Evolutionary conservation across 30 jellyfish, hydroid and myxozoan species (phyloP).

Genomic region (Mastigias papua): DNA sequence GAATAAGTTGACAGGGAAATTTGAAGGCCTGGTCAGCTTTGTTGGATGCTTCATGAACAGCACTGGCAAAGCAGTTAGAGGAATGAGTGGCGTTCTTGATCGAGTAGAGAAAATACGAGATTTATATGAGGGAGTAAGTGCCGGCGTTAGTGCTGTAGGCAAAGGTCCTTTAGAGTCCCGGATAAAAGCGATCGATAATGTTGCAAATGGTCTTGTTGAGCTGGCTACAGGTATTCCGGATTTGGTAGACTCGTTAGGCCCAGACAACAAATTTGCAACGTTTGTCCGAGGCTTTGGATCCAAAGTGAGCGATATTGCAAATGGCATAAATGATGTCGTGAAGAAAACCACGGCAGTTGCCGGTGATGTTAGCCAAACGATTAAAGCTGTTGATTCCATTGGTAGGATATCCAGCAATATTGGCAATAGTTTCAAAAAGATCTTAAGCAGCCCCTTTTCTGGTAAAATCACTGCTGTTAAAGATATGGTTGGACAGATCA

Average conservation of each 20-base stretch:
- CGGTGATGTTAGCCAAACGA: slow-evolving; percentile 76
- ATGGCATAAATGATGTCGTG: slow-evolving; percentile 66
- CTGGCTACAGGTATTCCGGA: slow-evolving; percentile 81
- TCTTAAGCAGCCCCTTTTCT: slow-evolving; percentile 78
- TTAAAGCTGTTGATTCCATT: slow-evolving; percentile 57
- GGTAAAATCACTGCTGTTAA: slow-evolving; percentile 63
- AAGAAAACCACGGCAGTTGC: slow-evolving; percentile 70
- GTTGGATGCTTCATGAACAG: slow-evolving; percentile 73
- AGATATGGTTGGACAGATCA: slow-evolving; percentile 57
- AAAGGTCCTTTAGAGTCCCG: slow-evolving; percentile 93
- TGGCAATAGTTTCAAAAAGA: slow-evolving; percentile 68
- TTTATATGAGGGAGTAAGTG: slow-evolving; percentile 42
- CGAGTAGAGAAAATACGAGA: slow-evolving; percentile 69
- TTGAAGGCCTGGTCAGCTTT: slow-evolving; percentile 76
- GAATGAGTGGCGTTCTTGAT: slow-evolving; percentile 68
- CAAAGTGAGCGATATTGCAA: slow-evolving; percentile 77
- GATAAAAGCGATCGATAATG: slow-evolving; percentile 79
- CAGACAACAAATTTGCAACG: slow-evolving; percentile 64
- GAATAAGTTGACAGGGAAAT: slow-evolving; percentile 73
- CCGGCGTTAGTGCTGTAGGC: slow-evolving; percentile 49
- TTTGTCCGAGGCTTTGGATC: slow-evolving; percentile 87
- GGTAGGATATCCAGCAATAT: slow-evolving; percentile 52
- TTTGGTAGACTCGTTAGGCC: slow-evolving; percentile 49
- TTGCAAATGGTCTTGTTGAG: slow-evolving; percentile 74
- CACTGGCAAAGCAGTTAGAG: slow-evolving; percentile 76